Evolutionary conservation across 2,113 vertebrate species (phyloP).

Genomic region (Tiliqua scincoides): DNA sequence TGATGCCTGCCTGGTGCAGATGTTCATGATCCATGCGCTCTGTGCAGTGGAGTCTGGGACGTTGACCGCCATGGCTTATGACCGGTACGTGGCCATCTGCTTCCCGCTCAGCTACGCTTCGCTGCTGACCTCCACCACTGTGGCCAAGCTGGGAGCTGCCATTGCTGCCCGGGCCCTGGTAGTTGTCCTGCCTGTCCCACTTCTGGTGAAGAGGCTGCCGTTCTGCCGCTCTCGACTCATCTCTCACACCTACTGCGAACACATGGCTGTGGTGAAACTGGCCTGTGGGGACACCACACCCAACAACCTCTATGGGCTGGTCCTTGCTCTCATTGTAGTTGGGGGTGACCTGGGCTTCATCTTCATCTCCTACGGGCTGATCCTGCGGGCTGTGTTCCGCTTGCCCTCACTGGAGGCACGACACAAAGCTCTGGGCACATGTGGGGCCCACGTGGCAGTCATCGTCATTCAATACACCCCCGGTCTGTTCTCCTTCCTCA

Average conservation of each 20-base stretch:
- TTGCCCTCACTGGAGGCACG: slow-evolving; percentile 22
- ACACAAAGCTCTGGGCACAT: slow-evolving; percentile 42
- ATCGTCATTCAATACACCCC: slow-evolving; percentile 35
- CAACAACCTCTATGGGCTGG: slow-evolving; percentile 45
- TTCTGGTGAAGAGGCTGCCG: slow-evolving; percentile 49
- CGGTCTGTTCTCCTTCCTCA: slow-evolving; percentile 18
- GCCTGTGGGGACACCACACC: neutral
- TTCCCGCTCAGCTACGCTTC: slow-evolving; percentile 53
- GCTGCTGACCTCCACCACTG: slow-evolving; percentile 51
- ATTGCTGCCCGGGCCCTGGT: slow-evolving; percentile 46
- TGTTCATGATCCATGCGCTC: slow-evolving; percentile 63
- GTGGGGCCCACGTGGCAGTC: slow-evolving; percentile 29
- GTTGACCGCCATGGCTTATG: slow-evolving; percentile 63
- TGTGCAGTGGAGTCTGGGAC: slow-evolving; percentile 54
- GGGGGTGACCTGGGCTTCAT: slow-evolving; percentile 47
- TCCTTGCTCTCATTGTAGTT: slow-evolving; percentile 34
- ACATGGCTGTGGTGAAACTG: slow-evolving; percentile 11
- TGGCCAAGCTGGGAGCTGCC: slow-evolving; percentile 36
- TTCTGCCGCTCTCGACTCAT: slow-evolving; percentile 51
- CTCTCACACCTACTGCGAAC: slow-evolving; percentile 54
- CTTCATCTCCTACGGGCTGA: slow-evolving; percentile 46
- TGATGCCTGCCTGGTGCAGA: slow-evolving; percentile 50
- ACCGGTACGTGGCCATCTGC: slow-evolving; percentile 62
- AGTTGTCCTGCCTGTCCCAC: slow-evolving; percentile 39
- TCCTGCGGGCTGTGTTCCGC: slow-evolving; percentile 34